These are phyloP conservation scores for Antennarius striatus DNA, from an alignment of 2,113 vertebrate species.

Conservation along the genomic window DNA sequence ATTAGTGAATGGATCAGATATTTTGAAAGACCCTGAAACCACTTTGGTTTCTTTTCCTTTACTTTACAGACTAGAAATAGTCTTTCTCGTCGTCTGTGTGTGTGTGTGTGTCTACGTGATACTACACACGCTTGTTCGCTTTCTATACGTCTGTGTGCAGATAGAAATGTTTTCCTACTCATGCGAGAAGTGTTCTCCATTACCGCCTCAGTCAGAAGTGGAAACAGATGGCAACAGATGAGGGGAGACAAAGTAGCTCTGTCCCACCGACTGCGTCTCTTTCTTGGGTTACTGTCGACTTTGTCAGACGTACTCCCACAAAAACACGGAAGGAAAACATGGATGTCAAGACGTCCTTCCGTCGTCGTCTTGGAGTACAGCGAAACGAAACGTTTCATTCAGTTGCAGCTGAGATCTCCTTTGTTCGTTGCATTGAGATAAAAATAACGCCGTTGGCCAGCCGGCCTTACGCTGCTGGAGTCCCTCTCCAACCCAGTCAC, in stretches of 20 bases:
- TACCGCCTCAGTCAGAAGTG: conserved; percentile 79
- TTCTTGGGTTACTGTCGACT: conserved; percentile 18
- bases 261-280: conserved; percentile 63
- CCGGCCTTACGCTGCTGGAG: background rate
- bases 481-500: background rate
- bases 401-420: conserved; percentile 54
- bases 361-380: conserved; percentile 66
- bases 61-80: conserved; percentile 70
- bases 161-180: conserved; percentile 80
- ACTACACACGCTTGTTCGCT: background rate
- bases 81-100: conserved; percentile 50
- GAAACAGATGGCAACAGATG: conserved; percentile 82
- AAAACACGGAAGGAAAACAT: conserved; percentile 28
- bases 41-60: conserved; percentile 72
- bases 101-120: background rate
- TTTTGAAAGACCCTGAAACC: conserved; percentile 60
- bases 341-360: conserved; percentile 63
- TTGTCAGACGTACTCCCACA: conserved; percentile 8
- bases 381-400: conserved; percentile 55
- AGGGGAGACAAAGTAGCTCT: conserved; percentile 78
- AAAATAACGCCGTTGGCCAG: conserved; percentile 37
- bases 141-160: conserved; percentile 32
- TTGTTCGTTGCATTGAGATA: conserved; percentile 40
- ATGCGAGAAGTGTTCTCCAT: conserved; percentile 82
- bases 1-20: conserved; percentile 64